These are phyloP conservation scores for Brachypalpus laphriformis DNA, from an alignment of 2,888 invertebrate species.

Conservation along the genomic window DNA sequence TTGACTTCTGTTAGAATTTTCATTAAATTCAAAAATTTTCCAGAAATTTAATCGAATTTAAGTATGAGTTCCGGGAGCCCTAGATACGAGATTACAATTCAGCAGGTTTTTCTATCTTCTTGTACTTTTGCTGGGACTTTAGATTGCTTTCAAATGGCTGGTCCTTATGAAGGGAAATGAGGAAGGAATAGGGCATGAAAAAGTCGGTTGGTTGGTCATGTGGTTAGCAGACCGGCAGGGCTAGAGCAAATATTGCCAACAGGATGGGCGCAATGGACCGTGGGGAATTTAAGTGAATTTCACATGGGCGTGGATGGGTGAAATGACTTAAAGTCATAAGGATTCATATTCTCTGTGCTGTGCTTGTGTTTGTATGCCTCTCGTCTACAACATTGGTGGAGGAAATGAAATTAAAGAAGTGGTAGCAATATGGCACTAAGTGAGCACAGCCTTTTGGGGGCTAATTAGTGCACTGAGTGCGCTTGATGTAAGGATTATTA, in stretches of 20 bases:
- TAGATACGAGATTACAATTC: background rate
- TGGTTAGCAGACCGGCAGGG: constrained; percentile 47
- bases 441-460: constrained; percentile 5
- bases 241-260: constrained; percentile 57
- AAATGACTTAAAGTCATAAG: constrained; percentile 33
- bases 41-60: constrained; percentile 71
- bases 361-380: background rate
- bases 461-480: constrained; percentile 21
- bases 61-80: constrained; percentile 17
- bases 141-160: constrained; percentile 39
- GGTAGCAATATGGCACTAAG: constrained; percentile 16
- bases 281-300: constrained; percentile 67
- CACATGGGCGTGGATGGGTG: constrained; percentile 23
- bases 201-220: constrained; percentile 67
- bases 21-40: constrained; percentile 66
- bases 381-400: background rate
- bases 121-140: constrained; percentile 15
- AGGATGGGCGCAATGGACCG: constrained; percentile 57
- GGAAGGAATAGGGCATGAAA: constrained; percentile 45
- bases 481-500: constrained; percentile 11
- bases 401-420: constrained; percentile 25
- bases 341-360: constrained; percentile 31
- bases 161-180: background rate
- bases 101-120: constrained; percentile 42
- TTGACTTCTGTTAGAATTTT: constrained; percentile 72